Conservation (phyloP, 2,797 vertebrate species). For the Arnoldichthys spilopterus region DNA sequence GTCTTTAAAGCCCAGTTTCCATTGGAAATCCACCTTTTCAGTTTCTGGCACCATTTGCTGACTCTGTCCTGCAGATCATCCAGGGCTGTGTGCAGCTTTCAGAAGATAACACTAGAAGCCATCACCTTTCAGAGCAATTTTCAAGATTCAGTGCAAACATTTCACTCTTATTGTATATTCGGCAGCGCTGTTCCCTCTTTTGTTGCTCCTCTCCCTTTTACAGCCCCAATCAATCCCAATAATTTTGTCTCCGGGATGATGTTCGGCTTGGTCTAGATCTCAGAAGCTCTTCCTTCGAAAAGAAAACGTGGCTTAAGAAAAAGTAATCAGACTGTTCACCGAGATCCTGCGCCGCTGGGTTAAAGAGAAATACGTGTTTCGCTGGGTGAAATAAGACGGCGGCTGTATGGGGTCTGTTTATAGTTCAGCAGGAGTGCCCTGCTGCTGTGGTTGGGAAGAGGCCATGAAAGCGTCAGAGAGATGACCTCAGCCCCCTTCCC, state of each 20-base stretch:
- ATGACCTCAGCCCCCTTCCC: slow-evolving; percentile 42
- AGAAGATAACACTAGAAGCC: neutral
- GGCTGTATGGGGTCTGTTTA: slow-evolving; percentile 24
- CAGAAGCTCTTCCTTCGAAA: slow-evolving; percentile 6
- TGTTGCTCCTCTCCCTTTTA: neutral
- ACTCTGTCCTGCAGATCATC: neutral
- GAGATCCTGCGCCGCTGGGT: slow-evolving; percentile 9
- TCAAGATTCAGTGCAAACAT: neutral
- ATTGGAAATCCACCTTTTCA: neutral
- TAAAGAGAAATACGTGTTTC: slow-evolving; percentile 35
- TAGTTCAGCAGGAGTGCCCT: slow-evolving; percentile 31
- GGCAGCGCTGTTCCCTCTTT: neutral
- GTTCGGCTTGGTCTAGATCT: slow-evolving; percentile 10
- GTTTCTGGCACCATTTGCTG: neutral
- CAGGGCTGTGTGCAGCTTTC: neutral
- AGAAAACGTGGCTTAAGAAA: slow-evolving; percentile 16
- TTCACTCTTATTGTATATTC: neutral
- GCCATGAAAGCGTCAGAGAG: slow-evolving; percentile 14
- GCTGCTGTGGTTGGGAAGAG: slow-evolving; percentile 30
- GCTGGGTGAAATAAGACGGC: slow-evolving; percentile 25
- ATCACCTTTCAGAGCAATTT: neutral
- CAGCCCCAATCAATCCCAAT: slow-evolving; percentile 36
- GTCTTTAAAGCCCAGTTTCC: neutral
- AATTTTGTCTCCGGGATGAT: slow-evolving; percentile 15
- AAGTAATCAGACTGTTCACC: slow-evolving; percentile 27